These are phyloP conservation scores for Dicyrtoma fusca DNA, from an alignment of 2,888 invertebrate genomes.

Conservation along the genomic window DNA sequence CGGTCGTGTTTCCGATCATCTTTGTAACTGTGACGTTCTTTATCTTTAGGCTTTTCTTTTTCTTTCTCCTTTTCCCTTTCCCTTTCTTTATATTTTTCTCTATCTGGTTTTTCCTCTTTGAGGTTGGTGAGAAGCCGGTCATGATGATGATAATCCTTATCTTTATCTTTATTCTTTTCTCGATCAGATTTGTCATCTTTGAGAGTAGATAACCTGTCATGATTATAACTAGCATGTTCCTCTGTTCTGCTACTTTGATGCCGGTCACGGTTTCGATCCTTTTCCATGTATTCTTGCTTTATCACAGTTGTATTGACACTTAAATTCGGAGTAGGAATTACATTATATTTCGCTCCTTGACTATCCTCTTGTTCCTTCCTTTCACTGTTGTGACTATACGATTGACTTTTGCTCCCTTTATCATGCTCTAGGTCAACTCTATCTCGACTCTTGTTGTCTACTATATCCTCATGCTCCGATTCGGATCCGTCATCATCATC, in stretches of 20 bases:
- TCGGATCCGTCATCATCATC: constrained; percentile 41
- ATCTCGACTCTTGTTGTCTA: not conserved
- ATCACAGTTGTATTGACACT: not conserved
- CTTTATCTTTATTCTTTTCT: constrained; percentile 21
- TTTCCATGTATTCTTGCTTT: not conserved
- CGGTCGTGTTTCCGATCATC: constrained; percentile 22
- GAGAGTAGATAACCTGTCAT: not conserved
- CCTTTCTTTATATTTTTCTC: constrained; percentile 30
- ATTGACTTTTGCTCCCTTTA: constrained; percentile 10
- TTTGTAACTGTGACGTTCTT: constrained; percentile 41
- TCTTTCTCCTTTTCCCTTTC: constrained; percentile 21
- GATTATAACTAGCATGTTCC: not conserved
- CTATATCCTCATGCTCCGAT: not conserved
- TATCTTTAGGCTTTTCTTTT: constrained; percentile 41
- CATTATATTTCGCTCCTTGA: too few species aligned
- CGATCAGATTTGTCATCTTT: constrained; percentile 12
- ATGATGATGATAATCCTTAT: constrained; percentile 31
- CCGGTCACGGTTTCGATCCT: constrained; percentile 12
- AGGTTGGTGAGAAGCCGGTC: too few species aligned
- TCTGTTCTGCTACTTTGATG: constrained; percentile 34
- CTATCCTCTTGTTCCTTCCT: too few species aligned
- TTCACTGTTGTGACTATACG: not conserved
- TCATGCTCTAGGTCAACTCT: not conserved
- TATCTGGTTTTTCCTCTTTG: too few species aligned
- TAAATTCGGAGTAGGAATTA: not conserved